Evolutionary conservation across 1,140 invertebrate species (phyloP).

Genomic region (Neodiprion fabricii): DNA sequence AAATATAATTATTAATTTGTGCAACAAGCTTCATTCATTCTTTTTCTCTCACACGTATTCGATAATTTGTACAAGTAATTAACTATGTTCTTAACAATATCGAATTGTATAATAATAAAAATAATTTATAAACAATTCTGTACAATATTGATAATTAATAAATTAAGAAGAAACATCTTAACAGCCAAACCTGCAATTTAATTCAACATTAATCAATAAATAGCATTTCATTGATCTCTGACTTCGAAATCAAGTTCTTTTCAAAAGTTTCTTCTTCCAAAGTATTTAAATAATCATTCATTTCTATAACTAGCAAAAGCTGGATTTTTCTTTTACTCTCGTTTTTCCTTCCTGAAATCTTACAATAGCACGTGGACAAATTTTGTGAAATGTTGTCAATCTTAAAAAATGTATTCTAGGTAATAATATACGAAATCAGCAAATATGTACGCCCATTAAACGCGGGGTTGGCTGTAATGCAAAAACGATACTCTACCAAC

Average conservation of each 20-base stretch:
- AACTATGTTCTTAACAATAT: slow-evolving; percentile 39
- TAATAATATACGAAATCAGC: neutral
- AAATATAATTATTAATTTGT: slow-evolving; percentile 61
- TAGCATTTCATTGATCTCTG: neutral
- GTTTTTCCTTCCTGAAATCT: neutral
- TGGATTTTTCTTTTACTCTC: neutral
- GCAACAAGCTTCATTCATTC: slow-evolving; percentile 42
- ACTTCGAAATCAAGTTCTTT: neutral
- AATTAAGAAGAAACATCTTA: neutral
- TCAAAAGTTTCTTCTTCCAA: too few species aligned
- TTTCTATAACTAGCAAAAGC: neutral
- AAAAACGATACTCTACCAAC: neutral
- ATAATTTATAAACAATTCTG: slow-evolving; percentile 52
- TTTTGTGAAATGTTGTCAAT: neutral
- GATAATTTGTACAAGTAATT: slow-evolving; percentile 48
- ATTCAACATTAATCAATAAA: too few species aligned
- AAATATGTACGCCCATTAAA: neutral
- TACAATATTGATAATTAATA: slow-evolving; percentile 35
- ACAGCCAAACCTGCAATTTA: neutral
- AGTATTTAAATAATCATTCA: too few species aligned
- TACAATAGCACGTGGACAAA: too few species aligned
- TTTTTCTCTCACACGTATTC: slow-evolving; percentile 32
- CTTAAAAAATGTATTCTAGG: neutral
- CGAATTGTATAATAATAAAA: slow-evolving; percentile 43
- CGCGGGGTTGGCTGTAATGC: neutral